These are phyloP conservation scores for Pogonomyrmex barbatus DNA, from an alignment of 1,140 invertebrate species.

Conservation along the genomic window DNA sequence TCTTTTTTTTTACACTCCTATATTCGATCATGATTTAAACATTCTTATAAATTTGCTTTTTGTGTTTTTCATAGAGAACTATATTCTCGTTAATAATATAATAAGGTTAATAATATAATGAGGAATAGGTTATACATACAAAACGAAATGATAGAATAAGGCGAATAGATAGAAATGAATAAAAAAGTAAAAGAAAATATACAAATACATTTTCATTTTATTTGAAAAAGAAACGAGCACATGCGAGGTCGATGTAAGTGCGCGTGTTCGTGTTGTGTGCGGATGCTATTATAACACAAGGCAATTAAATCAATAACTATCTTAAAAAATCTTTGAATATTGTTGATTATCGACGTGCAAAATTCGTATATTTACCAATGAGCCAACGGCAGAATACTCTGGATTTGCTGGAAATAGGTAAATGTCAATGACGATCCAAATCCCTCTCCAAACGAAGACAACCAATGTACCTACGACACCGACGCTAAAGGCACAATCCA, in stretches of 20 bases:
- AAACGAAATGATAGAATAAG: no score
- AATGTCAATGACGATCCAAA: constrained; percentile 93
- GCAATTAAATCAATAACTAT: neutral
- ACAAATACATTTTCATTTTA: no score
- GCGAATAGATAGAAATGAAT: no score
- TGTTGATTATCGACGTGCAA: neutral
- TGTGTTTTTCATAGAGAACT: neutral
- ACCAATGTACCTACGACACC: constrained; percentile 93
- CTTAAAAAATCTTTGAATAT: neutral
- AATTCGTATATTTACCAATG: constrained; percentile 89
- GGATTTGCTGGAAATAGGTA: constrained; percentile 90
- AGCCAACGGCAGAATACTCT: constrained; percentile 90
- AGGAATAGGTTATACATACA: no score
- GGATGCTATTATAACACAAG: neutral
- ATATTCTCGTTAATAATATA: neutral
- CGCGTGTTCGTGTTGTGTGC: neutral
- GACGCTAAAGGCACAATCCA: constrained; percentile 95
- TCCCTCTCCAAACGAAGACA: constrained; percentile 94
- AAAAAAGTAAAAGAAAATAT: no score
- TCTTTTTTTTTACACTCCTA: neutral
- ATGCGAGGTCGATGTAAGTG: neutral
- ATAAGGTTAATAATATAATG: neutral
- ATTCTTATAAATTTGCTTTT: neutral
- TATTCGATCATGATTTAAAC: neutral
- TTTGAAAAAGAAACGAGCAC: no score